Evolutionary conservation across 1,140 invertebrate species (phyloP).

Genomic region (Hylaeus volcanicus): DNA sequence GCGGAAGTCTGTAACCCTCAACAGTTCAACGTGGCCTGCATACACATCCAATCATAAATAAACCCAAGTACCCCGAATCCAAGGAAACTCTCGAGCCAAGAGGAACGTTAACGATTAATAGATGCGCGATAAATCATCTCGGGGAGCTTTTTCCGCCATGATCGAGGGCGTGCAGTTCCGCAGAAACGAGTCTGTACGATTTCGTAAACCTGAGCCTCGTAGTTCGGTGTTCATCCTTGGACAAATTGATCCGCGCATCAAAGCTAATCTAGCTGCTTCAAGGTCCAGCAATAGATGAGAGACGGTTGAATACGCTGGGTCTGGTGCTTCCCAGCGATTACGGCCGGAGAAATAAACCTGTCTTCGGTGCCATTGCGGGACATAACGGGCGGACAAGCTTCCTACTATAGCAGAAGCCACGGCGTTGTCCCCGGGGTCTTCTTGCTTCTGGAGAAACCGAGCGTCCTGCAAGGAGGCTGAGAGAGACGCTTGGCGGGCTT

Average conservation of each 20-base stretch:
- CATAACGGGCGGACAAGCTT: conserved; percentile 65
- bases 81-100: too few species aligned
- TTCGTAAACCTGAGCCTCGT: too few species aligned
- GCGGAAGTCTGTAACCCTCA: too few species aligned
- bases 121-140: too few species aligned
- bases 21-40: too few species aligned
- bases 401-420: conserved; percentile 53
- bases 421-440: conserved; percentile 56
- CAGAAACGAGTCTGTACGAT: too few species aligned
- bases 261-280: conserved; percentile 17
- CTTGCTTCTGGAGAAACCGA: conserved; percentile 43
- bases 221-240: too few species aligned
- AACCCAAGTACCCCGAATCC: too few species aligned
- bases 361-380: conserved; percentile 60
- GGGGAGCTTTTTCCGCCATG: too few species aligned
- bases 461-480: background rate
- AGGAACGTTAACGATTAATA: too few species aligned
- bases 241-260: conserved; percentile 1
- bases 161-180: too few species aligned
- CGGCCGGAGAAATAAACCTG: conserved; percentile 63
- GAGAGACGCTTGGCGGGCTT: conserved; percentile 26
- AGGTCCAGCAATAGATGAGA: conserved; percentile 40
- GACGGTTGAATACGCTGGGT: conserved; percentile 12
- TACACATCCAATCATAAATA: too few species aligned
- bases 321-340: conserved; percentile 47